A percentile compares a stretch with the other conserved stretches of the same genome.
Evolutionary conservation across 1,140 invertebrate species (phyloP).

Genomic region (Lepidostoma basale): DNA sequence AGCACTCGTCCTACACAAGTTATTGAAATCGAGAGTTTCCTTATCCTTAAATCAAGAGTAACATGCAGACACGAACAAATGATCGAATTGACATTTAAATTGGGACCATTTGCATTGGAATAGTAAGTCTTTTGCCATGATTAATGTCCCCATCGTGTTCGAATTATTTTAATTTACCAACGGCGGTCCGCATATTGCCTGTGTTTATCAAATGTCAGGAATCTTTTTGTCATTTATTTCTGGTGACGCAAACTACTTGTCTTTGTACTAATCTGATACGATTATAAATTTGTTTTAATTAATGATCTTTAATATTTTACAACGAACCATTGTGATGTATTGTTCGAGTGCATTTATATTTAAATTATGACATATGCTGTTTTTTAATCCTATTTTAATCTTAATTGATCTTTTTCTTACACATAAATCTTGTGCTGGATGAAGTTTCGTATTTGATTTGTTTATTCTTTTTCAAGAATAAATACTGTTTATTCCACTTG

Average conservation of each 20-base stretch:
- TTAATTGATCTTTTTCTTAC: no score
- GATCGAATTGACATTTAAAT: slow-evolving; percentile 24
- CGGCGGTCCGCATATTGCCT: background rate
- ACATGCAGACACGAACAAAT: slow-evolving; percentile 8
- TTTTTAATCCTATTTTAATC: no score
- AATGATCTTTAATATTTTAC: no score
- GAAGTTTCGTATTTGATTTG: no score
- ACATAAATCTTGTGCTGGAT: no score
- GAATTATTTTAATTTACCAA: background rate
- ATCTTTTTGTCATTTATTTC: slow-evolving; percentile 12
- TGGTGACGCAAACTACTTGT: background rate
- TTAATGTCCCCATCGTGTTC: background rate
- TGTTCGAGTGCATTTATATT: no score
- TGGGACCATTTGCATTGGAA: slow-evolving; percentile 6
- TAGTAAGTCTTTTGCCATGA: slow-evolving; percentile 3
- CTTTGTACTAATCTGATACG: no score
- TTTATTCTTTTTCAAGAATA: no score
- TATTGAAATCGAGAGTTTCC: background rate
- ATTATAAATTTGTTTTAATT: no score
- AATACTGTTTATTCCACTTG: no score
- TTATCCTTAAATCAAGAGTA: slow-evolving; percentile 14
- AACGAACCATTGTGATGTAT: no score
- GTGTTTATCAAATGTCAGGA: slow-evolving; percentile 13
- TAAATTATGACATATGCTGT: no score
- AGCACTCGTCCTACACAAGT: slow-evolving; percentile 4